Evolutionary conservation across 2,797 vertebrate species (phyloP), one percentile per base, ranked within the genome.

Genomic region (Sphenopsis melanotis): DNA sequence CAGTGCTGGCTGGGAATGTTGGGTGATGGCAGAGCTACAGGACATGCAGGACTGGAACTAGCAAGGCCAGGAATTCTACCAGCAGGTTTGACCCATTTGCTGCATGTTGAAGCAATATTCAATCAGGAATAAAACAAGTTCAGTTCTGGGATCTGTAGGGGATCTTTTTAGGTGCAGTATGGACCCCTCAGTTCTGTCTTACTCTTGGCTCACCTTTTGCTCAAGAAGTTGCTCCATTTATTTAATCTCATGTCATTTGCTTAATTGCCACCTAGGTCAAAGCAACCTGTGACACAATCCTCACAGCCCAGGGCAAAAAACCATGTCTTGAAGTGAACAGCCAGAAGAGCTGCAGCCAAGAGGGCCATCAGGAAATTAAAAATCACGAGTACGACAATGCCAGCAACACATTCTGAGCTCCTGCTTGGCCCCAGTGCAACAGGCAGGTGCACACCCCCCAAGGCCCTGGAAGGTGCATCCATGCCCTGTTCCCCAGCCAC

Each of bases 281-380:
- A 94, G 57, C 29, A 66, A 11, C 29, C 41, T 55, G 55, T 39
- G 44, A 74, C 30, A 55, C 2, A 11, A 57, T 4, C 2, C 4
- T 32, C 59, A 61, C 7, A n/a, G 79, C 12, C 0, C 3, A 85
- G 69, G 37, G 46, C 19, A 75, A 34, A 39, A 57, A n/a, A 2
- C 0, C 42, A 3, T 0, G 52, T 21, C 30, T 50, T 39, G 24
- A 64, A 87, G 56, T 17, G 29, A 44, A 50, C 2, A 59, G n/a
- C 42, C 10, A 23, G 60, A 53, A 52, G 46, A 75, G 50, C 10
- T 15, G 34, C 80, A 86, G 87, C 68, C 72, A 56, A 59, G 50
- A 37, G 2, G 2, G 44, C 46, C 21, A 72, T 36, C 46, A 65
- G 78, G 49, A 81, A 78, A 86, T 56, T 11, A 69, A 91, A 78